Conservation (phyloP, 2,888 invertebrate genomes). For the Heliconius cydno region DNA sequence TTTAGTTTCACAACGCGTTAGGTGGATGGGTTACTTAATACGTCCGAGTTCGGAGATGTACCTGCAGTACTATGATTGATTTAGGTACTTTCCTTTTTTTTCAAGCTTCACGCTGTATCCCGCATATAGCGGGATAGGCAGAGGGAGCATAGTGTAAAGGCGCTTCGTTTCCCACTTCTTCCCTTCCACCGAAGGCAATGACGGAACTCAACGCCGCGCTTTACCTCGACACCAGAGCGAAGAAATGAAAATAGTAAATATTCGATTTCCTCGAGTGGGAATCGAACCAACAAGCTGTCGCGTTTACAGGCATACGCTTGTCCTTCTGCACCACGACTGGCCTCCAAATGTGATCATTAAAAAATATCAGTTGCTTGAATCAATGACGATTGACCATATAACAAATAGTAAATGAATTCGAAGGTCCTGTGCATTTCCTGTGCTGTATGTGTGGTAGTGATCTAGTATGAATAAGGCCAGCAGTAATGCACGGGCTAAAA, state of each 20-base stretch:
- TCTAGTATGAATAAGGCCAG: too few relatives aligned
- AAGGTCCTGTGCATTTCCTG: too few relatives aligned
- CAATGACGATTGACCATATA: too few relatives aligned
- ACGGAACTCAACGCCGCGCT: not conserved
- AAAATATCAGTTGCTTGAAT: too few relatives aligned
- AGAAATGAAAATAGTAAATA: not conserved
- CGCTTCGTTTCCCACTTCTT: too few relatives aligned
- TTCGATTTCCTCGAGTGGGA: not conserved
- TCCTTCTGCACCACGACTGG: not conserved
- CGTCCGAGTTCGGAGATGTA: slow-evolving; percentile 24
- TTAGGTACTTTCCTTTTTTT: not conserved
- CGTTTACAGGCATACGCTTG: not conserved
- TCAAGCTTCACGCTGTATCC: not conserved
- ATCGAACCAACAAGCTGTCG: not conserved
- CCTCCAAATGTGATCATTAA: not conserved
- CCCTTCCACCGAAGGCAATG: not conserved
- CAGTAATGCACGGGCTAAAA: too few relatives aligned
- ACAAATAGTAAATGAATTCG: too few relatives aligned
- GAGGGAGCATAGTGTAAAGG: not conserved
- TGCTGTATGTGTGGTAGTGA: too few relatives aligned
- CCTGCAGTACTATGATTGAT: slow-evolving; percentile 24
- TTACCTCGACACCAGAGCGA: not conserved
- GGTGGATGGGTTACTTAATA: slow-evolving; percentile 40
- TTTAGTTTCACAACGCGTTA: slow-evolving; percentile 42
- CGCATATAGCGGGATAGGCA: not conserved